phyloP scores from a whole-genome alignment of 2,797 vertebrate species.

The Trachops cirrhosus region DNA sequence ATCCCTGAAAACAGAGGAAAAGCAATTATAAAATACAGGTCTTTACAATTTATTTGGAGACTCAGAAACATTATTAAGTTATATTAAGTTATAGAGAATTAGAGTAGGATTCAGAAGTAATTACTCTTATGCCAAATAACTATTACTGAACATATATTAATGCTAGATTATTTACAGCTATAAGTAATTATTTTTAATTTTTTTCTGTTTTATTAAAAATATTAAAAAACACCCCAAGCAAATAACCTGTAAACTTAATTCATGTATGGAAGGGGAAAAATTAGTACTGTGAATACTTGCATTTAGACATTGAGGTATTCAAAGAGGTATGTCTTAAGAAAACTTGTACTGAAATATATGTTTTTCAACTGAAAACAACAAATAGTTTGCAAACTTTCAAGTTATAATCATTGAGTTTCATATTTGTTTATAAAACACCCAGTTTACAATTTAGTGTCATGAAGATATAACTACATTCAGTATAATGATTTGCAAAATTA shows the following conservation, averaged over 20 bases:
- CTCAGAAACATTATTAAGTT: conserved; percentile 46
- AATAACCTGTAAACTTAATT: conserved; percentile 64
- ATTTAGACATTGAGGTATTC: conserved; percentile 26
- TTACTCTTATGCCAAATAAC: conserved; percentile 63
- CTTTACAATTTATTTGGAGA: conserved; percentile 47
- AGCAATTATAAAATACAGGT: conserved; percentile 36
- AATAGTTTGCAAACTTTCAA: background rate
- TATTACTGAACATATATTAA: conserved; percentile 65
- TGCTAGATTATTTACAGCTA: conserved; percentile 64
- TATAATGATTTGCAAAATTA: background rate
- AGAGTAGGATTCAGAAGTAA: conserved; percentile 62
- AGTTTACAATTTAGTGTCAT: background rate
- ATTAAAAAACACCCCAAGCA: conserved; percentile 55
- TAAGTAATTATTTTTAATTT: conserved; percentile 64
- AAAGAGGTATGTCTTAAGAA: background rate
- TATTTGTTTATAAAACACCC: background rate
- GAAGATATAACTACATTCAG: background rate
- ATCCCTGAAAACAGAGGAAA: conserved; percentile 48
- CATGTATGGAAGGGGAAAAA: conserved; percentile 35
- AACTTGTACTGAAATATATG: background rate
- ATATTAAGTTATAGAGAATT: conserved; percentile 70
- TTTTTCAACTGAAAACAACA: background rate
- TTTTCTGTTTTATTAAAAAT: conserved; percentile 59
- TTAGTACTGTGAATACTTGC: background rate
- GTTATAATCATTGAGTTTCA: background rate